Base-by-base conservation (phyloP, 2,888 invertebrate species). In the Drosophila buzzatii region DNA sequence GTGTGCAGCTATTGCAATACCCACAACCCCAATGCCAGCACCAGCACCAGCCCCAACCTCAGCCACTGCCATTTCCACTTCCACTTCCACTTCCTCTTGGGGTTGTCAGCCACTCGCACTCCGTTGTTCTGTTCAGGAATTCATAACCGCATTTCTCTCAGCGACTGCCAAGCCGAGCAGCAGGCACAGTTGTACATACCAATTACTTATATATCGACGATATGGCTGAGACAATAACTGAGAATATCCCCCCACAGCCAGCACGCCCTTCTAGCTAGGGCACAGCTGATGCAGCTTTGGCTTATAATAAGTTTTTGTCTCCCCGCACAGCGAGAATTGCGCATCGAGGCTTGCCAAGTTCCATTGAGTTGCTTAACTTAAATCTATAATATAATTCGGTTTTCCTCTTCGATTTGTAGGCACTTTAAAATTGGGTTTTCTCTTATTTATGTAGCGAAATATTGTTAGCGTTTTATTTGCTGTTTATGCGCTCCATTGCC, bases 161-260 rank as follows among this genome's bases (percentile, higher is more conserved):
- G 79, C 75, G 61, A 37, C 72, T 72, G 69, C 69, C 72, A 61
- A 68, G 44, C 52, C 53, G 31, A 67, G 66, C 73, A 78, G 69
- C 76, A 84, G 85, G 79, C 83, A 68, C 87, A 87, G 85, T 84
- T 82, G 83, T 85, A 84, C 83, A 84, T 84, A 84, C 83, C 83
- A 85, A 84, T 87, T 84, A 77, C 84, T 87, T 87, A 87, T 76
- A 85, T 87, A 84, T 84, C 85, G 84, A 82, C 83, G 85, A 87
- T 84, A 82, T 70, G 79, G 71, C 75, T 67, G 70, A 78, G 70
- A 78, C 79, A 78, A 78, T 79, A 78, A 79, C 77, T 75, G 79
- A 64, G 53, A 47, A 58, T 61, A 49, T 8, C 2, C 37, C 44
- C 27, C 2, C 9, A n/a, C 12, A 3, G 12, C 1, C 31, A 10